Evolutionary conservation across 2,113 vertebrate species (phyloP).

Genomic region (Phainopepla nitens): DNA sequence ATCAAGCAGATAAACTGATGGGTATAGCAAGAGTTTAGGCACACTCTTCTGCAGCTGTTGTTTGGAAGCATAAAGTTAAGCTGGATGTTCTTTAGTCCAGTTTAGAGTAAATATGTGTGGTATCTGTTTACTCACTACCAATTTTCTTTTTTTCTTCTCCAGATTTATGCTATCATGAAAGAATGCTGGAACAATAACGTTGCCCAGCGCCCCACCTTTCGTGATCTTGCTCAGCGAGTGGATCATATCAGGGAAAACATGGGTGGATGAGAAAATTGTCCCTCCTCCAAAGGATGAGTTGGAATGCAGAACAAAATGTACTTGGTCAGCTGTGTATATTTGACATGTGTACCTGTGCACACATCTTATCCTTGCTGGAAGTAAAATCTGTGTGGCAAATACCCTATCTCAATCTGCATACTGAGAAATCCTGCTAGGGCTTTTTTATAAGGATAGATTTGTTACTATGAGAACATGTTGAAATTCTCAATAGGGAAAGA

Average conservation of each 20-base stretch:
- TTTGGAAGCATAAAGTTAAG: background rate
- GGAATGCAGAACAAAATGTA: constrained; percentile 27
- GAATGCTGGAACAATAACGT: constrained; percentile 89
- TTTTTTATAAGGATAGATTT: constrained; percentile 39
- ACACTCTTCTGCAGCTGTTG: background rate
- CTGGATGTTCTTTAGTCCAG: background rate
- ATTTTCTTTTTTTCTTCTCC: constrained; percentile 12
- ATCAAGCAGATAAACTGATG: background rate
- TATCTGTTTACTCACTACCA: background rate
- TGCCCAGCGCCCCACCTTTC: constrained; percentile 82
- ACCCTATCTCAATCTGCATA: constrained; percentile 7
- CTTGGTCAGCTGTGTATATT: constrained; percentile 41
- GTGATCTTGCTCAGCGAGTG: constrained; percentile 79
- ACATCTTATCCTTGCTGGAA: constrained; percentile 8
- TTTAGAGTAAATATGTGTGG: background rate
- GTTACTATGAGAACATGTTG: background rate
- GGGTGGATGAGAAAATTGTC: constrained; percentile 69
- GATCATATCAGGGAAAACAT: constrained; percentile 79
- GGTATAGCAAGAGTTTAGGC: background rate
- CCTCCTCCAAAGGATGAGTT: constrained; percentile 8
- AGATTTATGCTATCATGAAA: constrained; percentile 89
- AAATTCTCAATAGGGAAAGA: constrained; percentile 3
- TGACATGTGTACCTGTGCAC: background rate
- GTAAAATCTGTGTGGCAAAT: constrained; percentile 35
- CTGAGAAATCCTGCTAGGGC: background rate